Evolutionary conservation across 1,140 invertebrate species (phyloP).

Genomic region (Penaeus japonicus): DNA sequence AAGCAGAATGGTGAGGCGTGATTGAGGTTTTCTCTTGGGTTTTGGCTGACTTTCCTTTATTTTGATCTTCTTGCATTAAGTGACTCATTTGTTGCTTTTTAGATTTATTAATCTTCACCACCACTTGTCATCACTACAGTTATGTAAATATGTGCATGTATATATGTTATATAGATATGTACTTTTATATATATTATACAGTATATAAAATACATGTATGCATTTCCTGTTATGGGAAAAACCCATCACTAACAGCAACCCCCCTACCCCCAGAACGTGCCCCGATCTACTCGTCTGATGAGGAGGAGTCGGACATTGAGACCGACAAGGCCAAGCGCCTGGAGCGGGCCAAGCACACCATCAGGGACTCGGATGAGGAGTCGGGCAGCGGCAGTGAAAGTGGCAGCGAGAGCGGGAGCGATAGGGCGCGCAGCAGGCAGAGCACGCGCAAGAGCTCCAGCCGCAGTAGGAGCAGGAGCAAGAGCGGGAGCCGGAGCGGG

Average conservation of each 20-base stretch:
- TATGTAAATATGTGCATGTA: no score
- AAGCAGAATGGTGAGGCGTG: constrained; percentile 60
- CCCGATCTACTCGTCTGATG: constrained; percentile 89
- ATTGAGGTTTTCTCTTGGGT: background rate
- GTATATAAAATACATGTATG: background rate
- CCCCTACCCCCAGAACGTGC: constrained; percentile 61
- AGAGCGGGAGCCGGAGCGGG: background rate
- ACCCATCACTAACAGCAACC: background rate
- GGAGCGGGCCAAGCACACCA: constrained; percentile 77
- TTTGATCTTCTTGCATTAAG: background rate
- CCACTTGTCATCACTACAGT: background rate
- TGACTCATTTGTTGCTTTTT: background rate
- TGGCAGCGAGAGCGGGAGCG: constrained; percentile 8
- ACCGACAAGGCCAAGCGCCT: constrained; percentile 76
- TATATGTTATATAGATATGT: no score
- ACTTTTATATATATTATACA: background rate
- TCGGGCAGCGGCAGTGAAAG: constrained; percentile 34
- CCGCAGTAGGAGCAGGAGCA: constrained; percentile 15
- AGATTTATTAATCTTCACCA: background rate
- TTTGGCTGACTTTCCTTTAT: background rate
- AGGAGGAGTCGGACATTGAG: constrained; percentile 88
- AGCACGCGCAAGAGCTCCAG: constrained; percentile 13
- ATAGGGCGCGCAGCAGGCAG: constrained; percentile 2
- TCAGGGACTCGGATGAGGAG: constrained; percentile 83
- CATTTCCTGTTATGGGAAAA: constrained; percentile 66